Evolutionary conservation across 2,888 invertebrate genomes (phyloP).

Genomic region (Tethea ocularis): DNA sequence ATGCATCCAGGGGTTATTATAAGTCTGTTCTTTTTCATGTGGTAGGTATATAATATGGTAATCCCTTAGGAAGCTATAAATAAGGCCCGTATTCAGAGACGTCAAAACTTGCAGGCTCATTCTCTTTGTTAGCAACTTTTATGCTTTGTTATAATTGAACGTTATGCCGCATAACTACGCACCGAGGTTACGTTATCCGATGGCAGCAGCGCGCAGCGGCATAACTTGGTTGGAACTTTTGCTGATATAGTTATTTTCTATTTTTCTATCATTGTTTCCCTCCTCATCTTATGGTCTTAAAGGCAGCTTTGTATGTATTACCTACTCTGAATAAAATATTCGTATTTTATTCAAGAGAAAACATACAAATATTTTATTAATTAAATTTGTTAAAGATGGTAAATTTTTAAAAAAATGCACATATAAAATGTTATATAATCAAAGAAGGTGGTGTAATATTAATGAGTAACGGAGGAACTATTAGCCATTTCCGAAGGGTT

Average conservation of each 20-base stretch:
- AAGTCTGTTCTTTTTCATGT: slow-evolving; percentile 55
- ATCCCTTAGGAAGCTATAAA: slow-evolving; percentile 61
- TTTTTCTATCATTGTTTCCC: slow-evolving; percentile 25
- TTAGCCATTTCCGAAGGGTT: slow-evolving; percentile 36
- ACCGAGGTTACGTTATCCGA: slow-evolving; percentile 15
- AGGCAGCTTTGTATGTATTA: too few relatives aligned
- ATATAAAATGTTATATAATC: too few relatives aligned
- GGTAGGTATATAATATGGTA: slow-evolving; percentile 50
- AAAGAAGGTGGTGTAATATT: slow-evolving; percentile 10
- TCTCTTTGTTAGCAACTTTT: slow-evolving; percentile 58
- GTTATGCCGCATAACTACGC: slow-evolving; percentile 32
- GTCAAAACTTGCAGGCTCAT: slow-evolving; percentile 50
- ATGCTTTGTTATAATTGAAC: slow-evolving; percentile 56
- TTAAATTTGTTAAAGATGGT: too few relatives aligned
- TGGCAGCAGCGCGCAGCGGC: neutral
- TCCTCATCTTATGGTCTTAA: neutral
- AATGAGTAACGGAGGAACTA: slow-evolving; percentile 36
- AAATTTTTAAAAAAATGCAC: neutral
- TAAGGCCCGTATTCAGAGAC: slow-evolving; percentile 45
- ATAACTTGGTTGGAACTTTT: slow-evolving; percentile 18
- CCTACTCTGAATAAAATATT: too few relatives aligned
- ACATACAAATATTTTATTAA: neutral
- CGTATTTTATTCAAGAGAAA: neutral
- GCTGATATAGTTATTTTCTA: slow-evolving; percentile 11
- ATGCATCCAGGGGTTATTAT: slow-evolving; percentile 30